Percentiles rank a stretch among this genome's conserved stretches.
Evolutionary conservation across 2,797 vertebrate species (phyloP).

Genomic region (Melanotaenia parkinsoni): DNA sequence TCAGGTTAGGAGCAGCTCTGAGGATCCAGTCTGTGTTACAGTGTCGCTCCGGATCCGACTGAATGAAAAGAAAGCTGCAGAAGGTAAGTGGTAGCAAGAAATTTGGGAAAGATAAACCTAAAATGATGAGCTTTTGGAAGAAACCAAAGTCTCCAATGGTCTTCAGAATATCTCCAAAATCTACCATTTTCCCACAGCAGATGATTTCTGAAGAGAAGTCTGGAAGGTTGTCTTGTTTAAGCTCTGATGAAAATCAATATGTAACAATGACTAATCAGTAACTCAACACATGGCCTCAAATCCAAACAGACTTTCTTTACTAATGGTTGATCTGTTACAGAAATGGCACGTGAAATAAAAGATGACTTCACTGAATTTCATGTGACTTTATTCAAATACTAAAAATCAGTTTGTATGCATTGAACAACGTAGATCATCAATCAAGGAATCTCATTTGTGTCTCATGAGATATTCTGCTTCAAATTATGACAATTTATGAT

Average conservation of each 20-base stretch:
- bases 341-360: slow-evolving; percentile 12
- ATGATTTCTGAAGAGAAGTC: neutral
- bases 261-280: slow-evolving; percentile 39
- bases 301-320: neutral
- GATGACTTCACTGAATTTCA: slow-evolving; percentile 28
- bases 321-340: slow-evolving; percentile 15
- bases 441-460: slow-evolving; percentile 49
- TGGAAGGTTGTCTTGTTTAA: neutral
- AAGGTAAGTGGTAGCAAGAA: slow-evolving; percentile 18
- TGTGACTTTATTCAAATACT: slow-evolving; percentile 75
- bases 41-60: slow-evolving; percentile 68
- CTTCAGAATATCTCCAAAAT: slow-evolving; percentile 51
- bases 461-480: slow-evolving; percentile 46
- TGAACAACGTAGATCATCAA: slow-evolving; percentile 47
- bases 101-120: slow-evolving; percentile 17
- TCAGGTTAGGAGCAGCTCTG: slow-evolving; percentile 74
- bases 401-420: slow-evolving; percentile 64
- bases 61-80: slow-evolving; percentile 33
- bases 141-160: slow-evolving; percentile 53
- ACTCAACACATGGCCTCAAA: slow-evolving; percentile 3
- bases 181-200: slow-evolving; percentile 35
- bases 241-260: slow-evolving; percentile 29
- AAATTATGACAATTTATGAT: slow-evolving; percentile 55
- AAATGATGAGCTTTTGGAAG: slow-evolving; percentile 46
- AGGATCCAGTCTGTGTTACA: slow-evolving; percentile 88